Evolutionary conservation across 2,888 invertebrate genomes (phyloP).

Genomic region (Ectemnius cavifrons): DNA sequence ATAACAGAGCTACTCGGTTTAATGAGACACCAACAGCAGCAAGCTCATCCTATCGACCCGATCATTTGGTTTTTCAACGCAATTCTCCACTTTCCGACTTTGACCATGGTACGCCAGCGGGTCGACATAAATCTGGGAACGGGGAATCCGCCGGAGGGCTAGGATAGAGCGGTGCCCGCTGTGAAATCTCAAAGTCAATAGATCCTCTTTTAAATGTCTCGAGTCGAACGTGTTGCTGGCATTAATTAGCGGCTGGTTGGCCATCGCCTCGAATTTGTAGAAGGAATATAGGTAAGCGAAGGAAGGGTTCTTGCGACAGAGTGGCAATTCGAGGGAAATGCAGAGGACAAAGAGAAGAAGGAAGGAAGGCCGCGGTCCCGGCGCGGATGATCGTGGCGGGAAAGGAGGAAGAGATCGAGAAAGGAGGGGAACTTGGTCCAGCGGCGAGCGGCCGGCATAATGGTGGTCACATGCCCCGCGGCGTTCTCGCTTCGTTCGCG

Average conservation of each 20-base stretch:
- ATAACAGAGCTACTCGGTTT: too few species aligned
- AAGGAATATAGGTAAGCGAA: slow-evolving; percentile 50
- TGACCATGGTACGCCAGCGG: slow-evolving; percentile 2
- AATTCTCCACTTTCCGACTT: neutral
- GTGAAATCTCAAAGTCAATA: slow-evolving; percentile 15
- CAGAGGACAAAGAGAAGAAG: slow-evolving; percentile 40
- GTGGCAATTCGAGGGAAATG: slow-evolving; percentile 39
- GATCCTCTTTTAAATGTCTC: slow-evolving; percentile 13
- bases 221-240: slow-evolving; percentile 14
- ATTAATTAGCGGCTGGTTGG: slow-evolving; percentile 44
- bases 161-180: neutral
- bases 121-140: slow-evolving; percentile 10
- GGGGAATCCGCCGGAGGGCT: neutral
- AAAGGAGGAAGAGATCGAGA: slow-evolving; percentile 25
- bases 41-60: too few species aligned
- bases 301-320: slow-evolving; percentile 32
- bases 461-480: slow-evolving; percentile 71
- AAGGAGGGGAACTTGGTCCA: neutral
- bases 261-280: slow-evolving; percentile 49
- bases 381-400: slow-evolving; percentile 35
- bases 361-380: slow-evolving; percentile 30
- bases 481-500: slow-evolving; percentile 57
- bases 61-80: too few species aligned
- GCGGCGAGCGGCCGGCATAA: slow-evolving; percentile 60
- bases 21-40: too few species aligned